These are phyloP conservation scores for Amblyjoppa proteus DNA, from an alignment of 2,888 invertebrate species.

Conservation along the genomic window DNA sequence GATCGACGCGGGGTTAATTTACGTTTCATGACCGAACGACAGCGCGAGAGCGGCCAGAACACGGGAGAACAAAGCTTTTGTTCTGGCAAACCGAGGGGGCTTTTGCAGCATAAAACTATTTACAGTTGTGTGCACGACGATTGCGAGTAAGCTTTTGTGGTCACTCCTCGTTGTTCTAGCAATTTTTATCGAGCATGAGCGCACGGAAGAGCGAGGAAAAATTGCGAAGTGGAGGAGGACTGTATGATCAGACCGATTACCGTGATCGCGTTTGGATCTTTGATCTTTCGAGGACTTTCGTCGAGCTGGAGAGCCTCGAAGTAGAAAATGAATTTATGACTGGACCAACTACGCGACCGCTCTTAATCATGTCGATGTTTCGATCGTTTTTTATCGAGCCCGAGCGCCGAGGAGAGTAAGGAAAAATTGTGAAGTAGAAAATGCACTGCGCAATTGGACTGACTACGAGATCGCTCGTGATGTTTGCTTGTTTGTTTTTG, in stretches of 20 bases:
- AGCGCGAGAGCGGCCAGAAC: constrained; percentile 18
- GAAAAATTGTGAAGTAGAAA: no score
- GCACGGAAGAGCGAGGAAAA: neutral
- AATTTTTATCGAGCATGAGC: neutral
- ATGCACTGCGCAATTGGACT: no score
- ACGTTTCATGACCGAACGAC: constrained; percentile 66
- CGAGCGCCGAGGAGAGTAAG: no score
- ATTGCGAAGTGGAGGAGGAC: constrained; percentile 30
- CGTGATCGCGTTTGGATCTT: neutral
- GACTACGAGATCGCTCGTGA: neutral
- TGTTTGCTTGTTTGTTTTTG: no score
- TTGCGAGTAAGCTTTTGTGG: neutral
- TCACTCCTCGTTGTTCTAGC: neutral
- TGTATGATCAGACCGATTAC: constrained; percentile 15
- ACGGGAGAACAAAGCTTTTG: constrained; percentile 19
- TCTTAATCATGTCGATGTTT: neutral
- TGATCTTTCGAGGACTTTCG: neutral
- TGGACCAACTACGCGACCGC: neutral
- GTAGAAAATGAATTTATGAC: neutral
- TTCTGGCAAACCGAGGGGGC: constrained; percentile 12
- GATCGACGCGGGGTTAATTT: constrained; percentile 69
- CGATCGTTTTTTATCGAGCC: neutral
- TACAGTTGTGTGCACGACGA: neutral
- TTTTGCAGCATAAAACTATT: constrained; percentile 19
- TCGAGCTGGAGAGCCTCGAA: neutral